Conservation (phyloP, 2,797 vertebrate species). For the Mormyrops boulengeri region DNA sequence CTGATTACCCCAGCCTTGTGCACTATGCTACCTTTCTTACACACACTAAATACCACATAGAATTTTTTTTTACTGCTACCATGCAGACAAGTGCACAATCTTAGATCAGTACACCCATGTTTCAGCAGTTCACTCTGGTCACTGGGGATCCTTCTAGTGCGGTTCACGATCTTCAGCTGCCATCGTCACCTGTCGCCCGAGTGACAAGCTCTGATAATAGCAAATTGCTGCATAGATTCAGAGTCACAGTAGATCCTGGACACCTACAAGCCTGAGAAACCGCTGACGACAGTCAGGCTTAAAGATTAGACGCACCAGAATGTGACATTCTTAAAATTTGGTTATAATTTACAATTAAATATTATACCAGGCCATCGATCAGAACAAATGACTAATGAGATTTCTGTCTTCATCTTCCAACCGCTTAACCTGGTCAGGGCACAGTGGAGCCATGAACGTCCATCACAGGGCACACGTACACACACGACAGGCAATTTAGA, state of each 20-base stretch:
- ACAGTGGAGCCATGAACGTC: neutral
- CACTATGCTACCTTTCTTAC: neutral
- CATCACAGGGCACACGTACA: neutral
- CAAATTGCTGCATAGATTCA: neutral
- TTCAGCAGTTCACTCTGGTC: neutral
- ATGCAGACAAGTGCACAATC: neutral
- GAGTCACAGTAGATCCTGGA: neutral
- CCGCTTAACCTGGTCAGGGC: neutral
- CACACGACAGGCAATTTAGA: neutral
- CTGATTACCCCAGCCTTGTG: neutral
- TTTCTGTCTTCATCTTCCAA: neutral
- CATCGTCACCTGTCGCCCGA: neutral
- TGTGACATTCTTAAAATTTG: neutral
- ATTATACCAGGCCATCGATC: neutral
- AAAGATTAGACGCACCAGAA: neutral
- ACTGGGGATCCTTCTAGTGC: neutral
- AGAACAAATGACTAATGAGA: neutral
- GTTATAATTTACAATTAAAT: neutral
- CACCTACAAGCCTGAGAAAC: neutral
- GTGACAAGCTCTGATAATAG: neutral
- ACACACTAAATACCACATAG: neutral
- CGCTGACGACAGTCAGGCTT: neutral
- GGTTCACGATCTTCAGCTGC: neutral
- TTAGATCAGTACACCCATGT: neutral
- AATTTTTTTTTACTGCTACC: neutral